Evolutionary conservation across 23 tunicate genomes (phyloP).

Genomic region (Halocynthia aurantium): DNA sequence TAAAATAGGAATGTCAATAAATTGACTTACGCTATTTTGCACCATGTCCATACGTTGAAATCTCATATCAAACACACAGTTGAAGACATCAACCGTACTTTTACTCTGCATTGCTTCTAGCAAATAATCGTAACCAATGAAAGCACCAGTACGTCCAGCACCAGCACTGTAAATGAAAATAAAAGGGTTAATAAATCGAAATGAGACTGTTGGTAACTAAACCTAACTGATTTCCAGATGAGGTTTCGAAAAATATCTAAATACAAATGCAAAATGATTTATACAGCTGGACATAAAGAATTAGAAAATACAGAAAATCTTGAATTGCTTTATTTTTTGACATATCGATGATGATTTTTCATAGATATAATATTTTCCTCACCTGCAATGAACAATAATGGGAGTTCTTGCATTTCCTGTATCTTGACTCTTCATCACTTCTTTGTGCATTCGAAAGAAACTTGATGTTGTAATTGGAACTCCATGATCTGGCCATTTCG

Average conservation of each 20-base stretch:
- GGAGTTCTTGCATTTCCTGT: background rate
- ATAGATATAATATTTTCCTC: background rate
- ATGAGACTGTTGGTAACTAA: too few species aligned
- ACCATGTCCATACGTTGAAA: slow-evolving; percentile 25
- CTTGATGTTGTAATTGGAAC: slow-evolving; percentile 32
- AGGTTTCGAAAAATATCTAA: too few species aligned
- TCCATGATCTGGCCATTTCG: slow-evolving; percentile 38
- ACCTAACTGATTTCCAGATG: too few species aligned
- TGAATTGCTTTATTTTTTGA: too few species aligned
- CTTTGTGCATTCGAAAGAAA: slow-evolving; percentile 5
- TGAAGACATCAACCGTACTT: slow-evolving; percentile 13
- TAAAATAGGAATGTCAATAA: too few species aligned
- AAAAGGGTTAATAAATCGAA: too few species aligned
- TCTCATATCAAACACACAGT: slow-evolving; percentile 22
- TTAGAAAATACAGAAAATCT: too few species aligned
- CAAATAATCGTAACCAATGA: slow-evolving; percentile 20
- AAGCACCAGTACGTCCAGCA: slow-evolving; percentile 31
- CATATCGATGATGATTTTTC: too few species aligned
- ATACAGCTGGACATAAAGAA: too few species aligned
- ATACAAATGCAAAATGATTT: too few species aligned
- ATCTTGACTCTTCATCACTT: slow-evolving; percentile 3
- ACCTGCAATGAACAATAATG: slow-evolving; percentile 39
- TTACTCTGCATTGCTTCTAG: slow-evolving; percentile 10
- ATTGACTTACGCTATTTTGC: slow-evolving; percentile 8
- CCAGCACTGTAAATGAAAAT: slow-evolving; percentile 24